phyloP scores from a whole-genome alignment of 2,888 invertebrate genomes.

The Caenorhabditis sp. region DNA sequence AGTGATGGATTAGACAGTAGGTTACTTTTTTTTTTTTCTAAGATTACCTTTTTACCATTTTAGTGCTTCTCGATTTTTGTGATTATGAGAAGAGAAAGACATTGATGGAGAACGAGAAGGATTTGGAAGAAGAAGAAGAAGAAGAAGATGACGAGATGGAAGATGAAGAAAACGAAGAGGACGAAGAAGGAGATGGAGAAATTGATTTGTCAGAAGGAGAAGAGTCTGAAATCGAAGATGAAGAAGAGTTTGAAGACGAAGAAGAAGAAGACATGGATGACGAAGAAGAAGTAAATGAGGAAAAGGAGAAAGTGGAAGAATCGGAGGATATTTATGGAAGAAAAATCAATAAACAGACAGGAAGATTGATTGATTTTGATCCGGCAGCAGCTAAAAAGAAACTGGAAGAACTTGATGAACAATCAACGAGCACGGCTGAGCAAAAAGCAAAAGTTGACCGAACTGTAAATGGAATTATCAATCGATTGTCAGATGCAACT shows the following conservation, averaged over 20 bases:
- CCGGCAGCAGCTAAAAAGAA: conserved; percentile 50
- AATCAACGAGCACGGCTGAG: conserved; percentile 12
- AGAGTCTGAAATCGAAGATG: conserved; percentile 20
- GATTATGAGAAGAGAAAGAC: conserved; percentile 35
- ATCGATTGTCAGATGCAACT: conserved; percentile 53
- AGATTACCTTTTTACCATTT: neutral
- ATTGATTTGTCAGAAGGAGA: conserved; percentile 31
- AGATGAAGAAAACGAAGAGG: conserved; percentile 33
- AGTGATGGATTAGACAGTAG: conserved; percentile 49
- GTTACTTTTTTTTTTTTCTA: neutral
- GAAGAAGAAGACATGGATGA: conserved; percentile 27
- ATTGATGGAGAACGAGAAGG: conserved; percentile 19
- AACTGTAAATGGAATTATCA: conserved; percentile 46
- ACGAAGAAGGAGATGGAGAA: conserved; percentile 2
- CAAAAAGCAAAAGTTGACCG: conserved; percentile 38
- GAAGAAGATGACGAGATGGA: conserved; percentile 19
- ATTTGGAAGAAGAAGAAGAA: conserved; percentile 9
- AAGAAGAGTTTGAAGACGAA: conserved; percentile 38
- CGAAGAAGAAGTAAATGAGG: conserved; percentile 24
- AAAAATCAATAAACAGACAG: conserved; percentile 46
- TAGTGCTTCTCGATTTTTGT: conserved; percentile 42
- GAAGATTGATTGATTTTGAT: conserved; percentile 53
- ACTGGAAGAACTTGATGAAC: conserved; percentile 46
- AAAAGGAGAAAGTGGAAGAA: conserved; percentile 12
- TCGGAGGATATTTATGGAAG: conserved; percentile 56